A percentile compares a stretch with the other conserved stretches of the same genome.
These are phyloP conservation scores for Dicranocentrus wangi DNA, from an alignment of 2,888 invertebrate species.

Conservation along the genomic window DNA sequence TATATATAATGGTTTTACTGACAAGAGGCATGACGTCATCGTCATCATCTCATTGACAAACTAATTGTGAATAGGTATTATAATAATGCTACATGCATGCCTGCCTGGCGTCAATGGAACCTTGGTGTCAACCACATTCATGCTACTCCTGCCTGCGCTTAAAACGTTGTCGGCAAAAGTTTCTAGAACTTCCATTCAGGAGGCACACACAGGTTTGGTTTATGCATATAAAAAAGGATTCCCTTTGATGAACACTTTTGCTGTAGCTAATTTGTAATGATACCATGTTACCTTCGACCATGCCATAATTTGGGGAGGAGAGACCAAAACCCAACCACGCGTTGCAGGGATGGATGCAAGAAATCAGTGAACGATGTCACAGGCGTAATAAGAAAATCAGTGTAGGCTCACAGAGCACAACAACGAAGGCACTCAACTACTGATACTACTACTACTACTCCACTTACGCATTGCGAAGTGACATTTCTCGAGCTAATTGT, in stretches of 20 bases:
- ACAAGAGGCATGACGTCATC: constrained; percentile 5
- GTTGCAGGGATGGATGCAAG: constrained; percentile 42
- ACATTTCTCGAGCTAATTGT: no score
- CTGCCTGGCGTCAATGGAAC: constrained; percentile 36
- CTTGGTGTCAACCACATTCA: constrained; percentile 61
- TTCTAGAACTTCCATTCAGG: constrained; percentile 37
- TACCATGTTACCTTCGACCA: constrained; percentile 59
- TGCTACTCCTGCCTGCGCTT: constrained; percentile 34
- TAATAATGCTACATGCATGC: no score
- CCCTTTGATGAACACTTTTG: constrained; percentile 17
- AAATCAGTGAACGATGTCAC: constrained; percentile 58
- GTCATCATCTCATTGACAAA: constrained; percentile 14
- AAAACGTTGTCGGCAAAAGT: constrained; percentile 20
- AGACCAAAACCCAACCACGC: constrained; percentile 53
- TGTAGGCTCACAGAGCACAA: background rate
- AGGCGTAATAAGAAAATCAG: constrained; percentile 28
- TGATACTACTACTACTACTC: no score
- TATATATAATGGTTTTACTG: no score
- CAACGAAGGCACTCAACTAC: no score
- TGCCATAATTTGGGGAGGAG: constrained; percentile 51
- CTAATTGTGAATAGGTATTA: constrained; percentile 22
- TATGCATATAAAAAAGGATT: background rate
- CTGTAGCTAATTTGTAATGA: constrained; percentile 59
- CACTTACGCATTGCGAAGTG: no score
- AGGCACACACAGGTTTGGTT: background rate